Base-by-base conservation (phyloP, 2,797 vertebrate genomes). In the Esox lucius region DNA sequence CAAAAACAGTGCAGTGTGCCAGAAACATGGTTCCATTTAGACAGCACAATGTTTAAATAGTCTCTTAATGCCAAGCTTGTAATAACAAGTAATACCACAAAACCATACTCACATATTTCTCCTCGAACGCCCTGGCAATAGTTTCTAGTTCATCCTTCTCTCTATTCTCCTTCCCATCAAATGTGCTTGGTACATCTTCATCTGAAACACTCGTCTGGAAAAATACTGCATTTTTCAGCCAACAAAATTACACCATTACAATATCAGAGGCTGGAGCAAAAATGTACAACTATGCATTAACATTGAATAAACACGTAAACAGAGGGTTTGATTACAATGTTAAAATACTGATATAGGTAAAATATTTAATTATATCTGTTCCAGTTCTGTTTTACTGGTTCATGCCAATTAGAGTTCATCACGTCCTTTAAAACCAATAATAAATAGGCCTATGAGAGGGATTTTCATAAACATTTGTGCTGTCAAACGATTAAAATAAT, bases 31-130 rank as follows among this genome's bases (percentile, higher is more conserved):
- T 53, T 16, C 11, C 15, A 51, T n/a, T 56, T 56, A 4, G 19
- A 3, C 19, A 19, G 1, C 0, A 56, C n/a, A 59, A 26, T 26
- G 2, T 24, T 12, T 26, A 12, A 59, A 22, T 11, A 61, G 56
- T 51, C 42, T 31, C 22, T 24, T 39, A 49, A 39, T 61, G 33
- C n/a, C n/a, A 22, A 16, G 19, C 70, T 22, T 15, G 70, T 17
- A 59, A n/a, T 3, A 71, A 13, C 28, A 71, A 51, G 49, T 69
- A 51, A 5, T 65, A 56, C 17, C 5, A 53, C 31, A 65, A 26
- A 75, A 22, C 24, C 15, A 62, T 53, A 84, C 95, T 90, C 88
- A 96, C 96, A 51, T 97, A 96, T 97, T 97, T 97, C 75, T 94
- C 92, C 88, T 97, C 95, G 76, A 96, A 92, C 80, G 91, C 95